Conservation (phyloP, 2,113 vertebrate species). For the Ardeotis arabs region DNA sequence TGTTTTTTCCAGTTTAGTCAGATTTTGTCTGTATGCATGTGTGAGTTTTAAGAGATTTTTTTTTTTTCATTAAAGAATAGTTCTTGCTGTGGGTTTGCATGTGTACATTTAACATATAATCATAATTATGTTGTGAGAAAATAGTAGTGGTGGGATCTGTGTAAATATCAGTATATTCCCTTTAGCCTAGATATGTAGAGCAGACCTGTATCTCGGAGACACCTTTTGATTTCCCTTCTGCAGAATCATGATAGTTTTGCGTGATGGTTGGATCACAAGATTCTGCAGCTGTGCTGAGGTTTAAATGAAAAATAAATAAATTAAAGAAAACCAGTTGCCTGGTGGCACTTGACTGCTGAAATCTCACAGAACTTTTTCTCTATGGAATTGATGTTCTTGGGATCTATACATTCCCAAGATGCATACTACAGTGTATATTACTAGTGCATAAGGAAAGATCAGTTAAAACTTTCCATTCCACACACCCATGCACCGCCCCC, state of each 20-base stretch:
- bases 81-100: background rate
- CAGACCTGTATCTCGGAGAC: background rate
- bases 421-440: background rate
- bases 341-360: constrained; percentile 63
- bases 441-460: background rate
- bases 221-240: background rate
- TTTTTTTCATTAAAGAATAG: background rate
- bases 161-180: background rate
- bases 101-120: background rate
- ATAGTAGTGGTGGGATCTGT: background rate
- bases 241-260: background rate
- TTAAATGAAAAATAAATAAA: constrained; percentile 57
- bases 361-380: constrained; percentile 42
- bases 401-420: constrained; percentile 7
- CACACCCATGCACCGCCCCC: too few species aligned
- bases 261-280: constrained; percentile 49
- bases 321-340: constrained; percentile 20
- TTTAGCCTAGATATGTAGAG: background rate
- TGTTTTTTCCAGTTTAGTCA: constrained; percentile 32
- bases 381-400: constrained; percentile 57
- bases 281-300: constrained; percentile 68
- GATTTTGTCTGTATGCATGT: background rate
- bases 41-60: background rate
- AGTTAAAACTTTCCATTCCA: background rate
- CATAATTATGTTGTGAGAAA: background rate